Conservation (phyloP, 2,113 vertebrate species). For the Collichthys lucidus region DNA sequence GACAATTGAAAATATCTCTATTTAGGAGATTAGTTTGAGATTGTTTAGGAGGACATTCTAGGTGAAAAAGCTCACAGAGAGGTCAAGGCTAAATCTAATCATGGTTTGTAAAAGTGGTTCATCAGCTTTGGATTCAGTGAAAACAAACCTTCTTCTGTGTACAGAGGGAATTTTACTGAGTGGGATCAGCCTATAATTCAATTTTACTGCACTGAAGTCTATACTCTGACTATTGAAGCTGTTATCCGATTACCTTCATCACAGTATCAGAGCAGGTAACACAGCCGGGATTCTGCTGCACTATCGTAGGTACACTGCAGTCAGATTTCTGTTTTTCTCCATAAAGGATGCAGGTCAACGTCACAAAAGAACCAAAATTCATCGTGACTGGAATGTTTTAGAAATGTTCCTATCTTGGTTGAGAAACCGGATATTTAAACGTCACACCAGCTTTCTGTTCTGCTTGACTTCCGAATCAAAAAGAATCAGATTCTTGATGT, state of each 20-base stretch:
- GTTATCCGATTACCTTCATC: slow-evolving; percentile 43
- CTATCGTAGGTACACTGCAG: not conserved
- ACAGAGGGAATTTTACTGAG: slow-evolving; percentile 25
- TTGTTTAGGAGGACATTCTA: no score
- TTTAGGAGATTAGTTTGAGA: not conserved
- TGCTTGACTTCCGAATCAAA: slow-evolving; percentile 7
- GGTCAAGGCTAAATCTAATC: not conserved
- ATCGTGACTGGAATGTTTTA: not conserved
- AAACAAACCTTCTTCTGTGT: slow-evolving; percentile 29
- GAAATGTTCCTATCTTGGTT: not conserved
- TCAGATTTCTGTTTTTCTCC: not conserved
- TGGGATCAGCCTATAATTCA: slow-evolving; percentile 11
- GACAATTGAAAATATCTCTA: not conserved
- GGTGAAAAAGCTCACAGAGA: not conserved
- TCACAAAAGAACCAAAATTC: not conserved
- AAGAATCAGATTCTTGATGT: not conserved
- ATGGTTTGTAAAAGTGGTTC: not conserved
- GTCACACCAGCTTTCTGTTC: not conserved
- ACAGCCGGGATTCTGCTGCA: not conserved
- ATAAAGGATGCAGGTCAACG: not conserved
- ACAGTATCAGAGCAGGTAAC: not conserved
- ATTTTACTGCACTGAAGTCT: slow-evolving; percentile 23
- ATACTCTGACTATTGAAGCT: slow-evolving; percentile 13
- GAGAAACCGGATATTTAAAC: not conserved
- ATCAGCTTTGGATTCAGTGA: slow-evolving; percentile 10